phyloP scores from a whole-genome alignment of 2,797 vertebrate species.

The Enteromius paludinosus region DNA sequence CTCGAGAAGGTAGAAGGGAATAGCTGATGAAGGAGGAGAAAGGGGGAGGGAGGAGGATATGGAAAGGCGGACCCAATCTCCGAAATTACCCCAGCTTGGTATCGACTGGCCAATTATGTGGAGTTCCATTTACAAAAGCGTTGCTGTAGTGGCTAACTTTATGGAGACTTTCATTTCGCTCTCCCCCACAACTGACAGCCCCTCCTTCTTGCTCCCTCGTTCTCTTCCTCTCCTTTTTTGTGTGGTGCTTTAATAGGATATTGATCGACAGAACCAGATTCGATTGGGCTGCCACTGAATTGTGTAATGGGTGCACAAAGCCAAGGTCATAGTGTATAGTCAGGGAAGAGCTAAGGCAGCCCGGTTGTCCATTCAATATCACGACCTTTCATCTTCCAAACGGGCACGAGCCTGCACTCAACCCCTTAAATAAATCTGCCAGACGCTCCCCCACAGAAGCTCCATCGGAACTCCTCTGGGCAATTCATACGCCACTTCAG shows the following conservation, averaged over 20 bases:
- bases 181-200: slow-evolving; percentile 36
- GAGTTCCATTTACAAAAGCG: slow-evolving; percentile 93
- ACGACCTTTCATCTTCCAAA: slow-evolving; percentile 66
- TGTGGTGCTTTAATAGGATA: slow-evolving; percentile 93
- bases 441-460: slow-evolving; percentile 18
- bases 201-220: slow-evolving; percentile 43
- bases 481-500: slow-evolving; percentile 33
- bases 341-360: slow-evolving; percentile 68
- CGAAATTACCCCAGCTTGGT: slow-evolving; percentile 82
- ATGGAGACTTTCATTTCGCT: slow-evolving; percentile 83
- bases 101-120: slow-evolving; percentile 91
- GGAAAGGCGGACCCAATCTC: slow-evolving; percentile 72
- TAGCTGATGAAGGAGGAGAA: background rate
- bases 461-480: slow-evolving; percentile 7
- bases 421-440: slow-evolving; percentile 63
- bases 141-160: slow-evolving; percentile 88
- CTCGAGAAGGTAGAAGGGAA: slow-evolving; percentile 4
- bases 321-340: slow-evolving; percentile 87
- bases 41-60: slow-evolving; percentile 40
- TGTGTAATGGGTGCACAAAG: slow-evolving; percentile 93
- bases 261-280: slow-evolving; percentile 96
- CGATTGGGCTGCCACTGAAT: slow-evolving; percentile 94
- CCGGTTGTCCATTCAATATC: slow-evolving; percentile 69
- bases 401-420: slow-evolving; percentile 47
- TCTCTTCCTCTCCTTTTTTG: slow-evolving; percentile 59